A percentile compares a stretch with the other conserved stretches of the same genome.
Conservation (phyloP, 2,113 vertebrate genomes). For the Myiagra hebetior region DNA sequence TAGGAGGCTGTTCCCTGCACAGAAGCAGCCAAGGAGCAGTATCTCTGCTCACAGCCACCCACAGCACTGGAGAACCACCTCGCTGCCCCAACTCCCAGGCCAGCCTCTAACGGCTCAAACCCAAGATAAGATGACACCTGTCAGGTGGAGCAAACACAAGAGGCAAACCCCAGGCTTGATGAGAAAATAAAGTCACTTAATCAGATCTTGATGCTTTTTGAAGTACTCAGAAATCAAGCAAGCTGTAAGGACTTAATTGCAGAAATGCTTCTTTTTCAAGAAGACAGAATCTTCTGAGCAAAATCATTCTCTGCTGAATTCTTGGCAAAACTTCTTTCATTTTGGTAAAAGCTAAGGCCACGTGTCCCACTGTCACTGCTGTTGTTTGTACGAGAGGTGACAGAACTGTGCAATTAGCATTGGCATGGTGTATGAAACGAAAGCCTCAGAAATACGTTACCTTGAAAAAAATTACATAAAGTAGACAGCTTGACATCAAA, state of each 20-base stretch:
- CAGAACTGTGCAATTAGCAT: neutral
- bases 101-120: neutral
- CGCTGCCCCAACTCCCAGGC: rapidly evolving
- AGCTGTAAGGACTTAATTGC: neutral
- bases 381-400: neutral
- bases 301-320: neutral
- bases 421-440: neutral
- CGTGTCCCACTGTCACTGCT: neutral
- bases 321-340: neutral
- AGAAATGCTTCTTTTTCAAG: neutral
- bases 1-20: neutral
- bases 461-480: neutral
- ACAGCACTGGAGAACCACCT: neutral
- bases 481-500: neutral
- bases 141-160: neutral
- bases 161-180: neutral
- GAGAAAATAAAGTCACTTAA: neutral
- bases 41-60: neutral
- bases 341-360: neutral
- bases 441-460: neutral
- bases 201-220: neutral
- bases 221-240: neutral
- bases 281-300: neutral
- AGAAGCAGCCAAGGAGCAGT: neutral
- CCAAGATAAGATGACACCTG: constrained; percentile 11